Conservation (phyloP, 2,888 invertebrate genomes). For the Luperina nickerlii region DNA sequence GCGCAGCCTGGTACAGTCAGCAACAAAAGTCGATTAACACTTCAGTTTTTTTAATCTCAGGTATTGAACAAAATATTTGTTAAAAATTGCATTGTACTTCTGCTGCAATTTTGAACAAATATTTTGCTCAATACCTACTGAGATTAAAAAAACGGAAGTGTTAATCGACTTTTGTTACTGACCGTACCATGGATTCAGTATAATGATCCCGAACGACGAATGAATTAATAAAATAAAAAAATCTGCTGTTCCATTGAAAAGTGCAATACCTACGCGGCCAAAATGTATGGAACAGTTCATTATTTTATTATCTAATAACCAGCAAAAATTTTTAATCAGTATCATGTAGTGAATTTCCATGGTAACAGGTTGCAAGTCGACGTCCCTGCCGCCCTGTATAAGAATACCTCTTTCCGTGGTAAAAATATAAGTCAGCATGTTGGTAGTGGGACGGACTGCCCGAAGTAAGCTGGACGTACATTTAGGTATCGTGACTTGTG, state of each 20-base stretch:
- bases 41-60: too few relatives aligned
- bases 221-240: too few relatives aligned
- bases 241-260: neutral
- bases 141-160: too few relatives aligned
- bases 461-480: neutral
- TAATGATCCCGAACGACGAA: neutral
- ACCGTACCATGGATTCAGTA: neutral
- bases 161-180: too few relatives aligned
- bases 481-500: neutral
- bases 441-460: neutral
- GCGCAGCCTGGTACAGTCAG: neutral
- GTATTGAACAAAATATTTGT: too few relatives aligned
- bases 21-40: too few relatives aligned
- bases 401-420: neutral
- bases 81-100: too few relatives aligned
- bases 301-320: too few relatives aligned
- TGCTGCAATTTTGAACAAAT: too few relatives aligned
- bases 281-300: neutral
- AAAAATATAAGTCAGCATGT: neutral
- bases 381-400: neutral
- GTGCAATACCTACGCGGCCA: neutral
- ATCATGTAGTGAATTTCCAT: neutral
- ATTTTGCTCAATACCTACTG: too few relatives aligned
- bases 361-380: neutral
- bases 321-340: neutral